phyloP scores from a whole-genome alignment of 2,113 vertebrate species.

The Podarcis muralis region DNA sequence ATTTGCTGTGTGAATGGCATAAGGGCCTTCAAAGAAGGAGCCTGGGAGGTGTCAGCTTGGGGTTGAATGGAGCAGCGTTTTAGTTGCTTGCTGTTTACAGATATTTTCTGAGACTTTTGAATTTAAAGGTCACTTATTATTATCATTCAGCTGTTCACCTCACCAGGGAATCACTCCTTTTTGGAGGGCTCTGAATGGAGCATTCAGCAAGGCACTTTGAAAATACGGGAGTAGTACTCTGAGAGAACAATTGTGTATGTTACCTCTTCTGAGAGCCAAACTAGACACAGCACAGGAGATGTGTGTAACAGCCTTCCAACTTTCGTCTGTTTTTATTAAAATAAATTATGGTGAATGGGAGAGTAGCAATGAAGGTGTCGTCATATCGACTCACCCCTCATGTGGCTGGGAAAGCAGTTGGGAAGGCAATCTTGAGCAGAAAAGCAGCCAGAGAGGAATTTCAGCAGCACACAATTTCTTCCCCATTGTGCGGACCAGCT shows the following conservation, averaged over 20 bases:
- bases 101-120: slow-evolving; percentile 24
- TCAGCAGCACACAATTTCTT: neutral
- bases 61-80: neutral
- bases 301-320: neutral
- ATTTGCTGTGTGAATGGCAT: neutral
- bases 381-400: neutral
- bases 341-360: neutral
- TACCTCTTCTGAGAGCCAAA: neutral
- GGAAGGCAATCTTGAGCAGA: neutral
- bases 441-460: neutral
- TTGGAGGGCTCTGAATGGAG: slow-evolving; percentile 5
- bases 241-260: neutral
- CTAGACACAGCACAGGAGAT: neutral
- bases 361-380: neutral
- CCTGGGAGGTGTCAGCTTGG: neutral
- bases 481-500: neutral
- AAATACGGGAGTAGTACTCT: neutral
- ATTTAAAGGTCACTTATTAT: slow-evolving; percentile 27
- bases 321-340: neutral
- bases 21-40: slow-evolving; percentile 10
- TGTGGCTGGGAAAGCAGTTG: neutral
- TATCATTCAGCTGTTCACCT: slow-evolving; percentile 9
- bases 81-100: slow-evolving; percentile 13
- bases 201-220: neutral
- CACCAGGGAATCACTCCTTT: neutral